These are phyloP conservation scores for Peromyscus californicus DNA, from an alignment of 2,113 vertebrate genomes.

Conservation along the genomic window DNA sequence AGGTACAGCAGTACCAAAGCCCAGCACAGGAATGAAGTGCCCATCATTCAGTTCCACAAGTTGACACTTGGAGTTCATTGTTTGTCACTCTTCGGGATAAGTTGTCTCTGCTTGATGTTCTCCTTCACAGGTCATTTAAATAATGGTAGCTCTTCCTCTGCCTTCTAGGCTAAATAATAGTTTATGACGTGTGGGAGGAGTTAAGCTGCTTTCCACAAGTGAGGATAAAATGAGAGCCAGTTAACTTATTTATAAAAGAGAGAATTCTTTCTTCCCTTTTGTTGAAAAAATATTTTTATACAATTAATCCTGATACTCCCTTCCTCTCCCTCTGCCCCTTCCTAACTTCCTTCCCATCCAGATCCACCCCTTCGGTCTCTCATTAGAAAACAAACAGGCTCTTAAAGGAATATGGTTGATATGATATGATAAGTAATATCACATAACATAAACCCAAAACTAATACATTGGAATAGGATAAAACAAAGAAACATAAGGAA, in stretches of 20 bases:
- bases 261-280: neutral
- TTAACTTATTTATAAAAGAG: neutral
- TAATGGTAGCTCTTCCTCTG: neutral
- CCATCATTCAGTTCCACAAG: conserved; percentile 17
- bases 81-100: neutral
- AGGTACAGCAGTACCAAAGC: conserved; percentile 16
- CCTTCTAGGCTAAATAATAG: neutral
- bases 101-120: neutral
- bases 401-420: too few species aligned
- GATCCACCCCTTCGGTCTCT: neutral
- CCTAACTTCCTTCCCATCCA: neutral
- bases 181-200: neutral
- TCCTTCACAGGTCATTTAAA: neutral
- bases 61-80: neutral
- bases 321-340: neutral
- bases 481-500: neutral
- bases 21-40: conserved; percentile 30
- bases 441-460: neutral
- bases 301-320: neutral
- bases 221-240: neutral
- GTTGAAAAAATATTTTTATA: neutral
- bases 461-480: neutral
- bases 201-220: neutral
- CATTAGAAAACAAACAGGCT: neutral
- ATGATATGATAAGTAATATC: neutral